A percentile compares a stretch with the other conserved stretches of the same genome.
phyloP scores from a whole-genome alignment of 2,113 vertebrate genomes.

The Dicentrarchus labrax region DNA sequence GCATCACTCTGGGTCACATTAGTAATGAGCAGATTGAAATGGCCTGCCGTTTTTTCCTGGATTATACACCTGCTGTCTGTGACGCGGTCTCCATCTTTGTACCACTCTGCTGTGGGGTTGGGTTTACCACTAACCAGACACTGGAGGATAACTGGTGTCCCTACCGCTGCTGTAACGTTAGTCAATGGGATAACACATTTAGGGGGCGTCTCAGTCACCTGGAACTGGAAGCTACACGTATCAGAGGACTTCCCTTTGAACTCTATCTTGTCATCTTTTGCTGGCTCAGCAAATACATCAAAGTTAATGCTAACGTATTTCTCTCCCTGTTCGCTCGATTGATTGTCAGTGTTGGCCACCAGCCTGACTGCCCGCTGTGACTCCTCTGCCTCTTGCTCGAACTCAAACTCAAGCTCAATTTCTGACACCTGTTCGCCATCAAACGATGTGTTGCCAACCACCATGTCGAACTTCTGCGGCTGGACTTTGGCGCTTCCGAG shows the following conservation, averaged over 20 bases:
- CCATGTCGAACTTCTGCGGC: constrained; percentile 85
- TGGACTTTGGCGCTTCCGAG: constrained; percentile 76
- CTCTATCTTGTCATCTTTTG: constrained; percentile 88
- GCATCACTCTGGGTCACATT: constrained; percentile 87
- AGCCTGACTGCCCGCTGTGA: constrained; percentile 85
- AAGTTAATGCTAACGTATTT: constrained; percentile 86
- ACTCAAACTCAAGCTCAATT: constrained; percentile 91
- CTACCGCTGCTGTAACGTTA: constrained; percentile 87
- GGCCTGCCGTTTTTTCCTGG: constrained; percentile 89
- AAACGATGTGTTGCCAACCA: constrained; percentile 83
- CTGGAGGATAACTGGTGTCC: constrained; percentile 90
- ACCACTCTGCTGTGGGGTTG: constrained; percentile 88
- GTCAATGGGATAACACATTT: constrained; percentile 89
- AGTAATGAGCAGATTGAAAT: constrained; percentile 90
- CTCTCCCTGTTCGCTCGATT: constrained; percentile 84
- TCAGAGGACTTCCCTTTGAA: constrained; percentile 89
- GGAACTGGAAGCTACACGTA: constrained; percentile 93
- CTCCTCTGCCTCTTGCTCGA: constrained; percentile 82
- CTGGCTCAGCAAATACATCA: constrained; percentile 88
- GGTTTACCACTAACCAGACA: constrained; percentile 92
- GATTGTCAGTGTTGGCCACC: constrained; percentile 85
- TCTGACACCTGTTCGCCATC: constrained; percentile 87
- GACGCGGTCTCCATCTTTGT: constrained; percentile 87
- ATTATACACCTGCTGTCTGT: constrained; percentile 87
- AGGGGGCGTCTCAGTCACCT: constrained; percentile 90